A percentile compares a stretch with the other conserved stretches of the same genome.
phyloP scores from a whole-genome alignment of 2,113 vertebrate species.

The Pontoporia blainvillei region DNA sequence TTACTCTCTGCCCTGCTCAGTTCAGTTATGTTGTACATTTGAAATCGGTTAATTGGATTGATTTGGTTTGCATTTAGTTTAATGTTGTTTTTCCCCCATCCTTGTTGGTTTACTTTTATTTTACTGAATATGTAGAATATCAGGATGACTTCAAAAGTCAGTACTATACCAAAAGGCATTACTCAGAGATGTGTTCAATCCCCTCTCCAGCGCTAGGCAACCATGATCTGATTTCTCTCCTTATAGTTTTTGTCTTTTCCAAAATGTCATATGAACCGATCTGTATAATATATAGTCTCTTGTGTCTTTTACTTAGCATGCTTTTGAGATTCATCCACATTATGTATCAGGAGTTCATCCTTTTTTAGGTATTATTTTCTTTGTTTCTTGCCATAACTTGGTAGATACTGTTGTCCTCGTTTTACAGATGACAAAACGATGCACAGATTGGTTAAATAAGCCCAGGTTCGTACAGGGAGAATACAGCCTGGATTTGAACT shows the following conservation, averaged over 20 bases:
- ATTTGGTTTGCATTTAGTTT: conserved; percentile 17
- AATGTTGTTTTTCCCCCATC: background rate
- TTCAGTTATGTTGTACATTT: background rate
- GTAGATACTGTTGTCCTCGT: background rate
- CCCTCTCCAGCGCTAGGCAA: background rate
- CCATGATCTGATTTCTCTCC: background rate
- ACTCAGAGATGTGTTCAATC: background rate
- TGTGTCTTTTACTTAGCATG: background rate
- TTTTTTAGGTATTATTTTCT: background rate
- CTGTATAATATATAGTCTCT: background rate
- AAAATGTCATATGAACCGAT: background rate
- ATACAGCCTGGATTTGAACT: conserved; percentile 14
- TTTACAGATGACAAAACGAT: background rate
- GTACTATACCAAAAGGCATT: background rate
- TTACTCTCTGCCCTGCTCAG: background rate
- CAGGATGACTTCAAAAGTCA: background rate
- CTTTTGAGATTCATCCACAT: background rate
- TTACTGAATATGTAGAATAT: background rate
- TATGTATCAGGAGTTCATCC: background rate
- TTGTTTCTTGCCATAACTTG: background rate
- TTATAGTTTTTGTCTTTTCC: background rate
- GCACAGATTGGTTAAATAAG: background rate
- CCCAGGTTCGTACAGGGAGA: background rate
- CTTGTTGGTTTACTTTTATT: conserved; percentile 17
- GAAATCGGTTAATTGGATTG: background rate